phyloP scores from a whole-genome alignment of 2,113 vertebrate genomes.

The Tapirus terrestris region DNA sequence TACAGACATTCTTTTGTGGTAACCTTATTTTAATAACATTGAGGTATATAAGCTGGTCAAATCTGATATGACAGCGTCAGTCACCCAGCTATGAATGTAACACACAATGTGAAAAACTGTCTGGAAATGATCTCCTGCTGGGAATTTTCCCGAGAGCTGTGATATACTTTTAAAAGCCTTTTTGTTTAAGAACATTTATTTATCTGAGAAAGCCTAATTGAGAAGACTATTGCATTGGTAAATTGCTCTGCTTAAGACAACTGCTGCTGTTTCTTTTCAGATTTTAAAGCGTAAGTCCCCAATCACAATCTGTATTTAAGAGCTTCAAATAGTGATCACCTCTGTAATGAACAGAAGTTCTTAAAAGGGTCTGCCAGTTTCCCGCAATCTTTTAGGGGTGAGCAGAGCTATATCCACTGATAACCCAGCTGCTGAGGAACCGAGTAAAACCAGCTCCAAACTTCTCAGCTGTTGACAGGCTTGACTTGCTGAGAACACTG shows the following conservation, averaged over 20 bases:
- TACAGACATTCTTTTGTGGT: not conserved
- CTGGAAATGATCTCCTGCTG: constrained; percentile 43
- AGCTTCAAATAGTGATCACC: constrained; percentile 84
- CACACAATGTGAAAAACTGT: not conserved
- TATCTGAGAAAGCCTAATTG: constrained; percentile 80
- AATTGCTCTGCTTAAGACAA: constrained; percentile 73
- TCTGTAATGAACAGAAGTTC: constrained; percentile 83
- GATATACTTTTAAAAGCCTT: constrained; percentile 79
- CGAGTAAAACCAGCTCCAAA: constrained; percentile 89
- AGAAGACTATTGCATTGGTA: constrained; percentile 81
- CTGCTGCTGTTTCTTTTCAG: constrained; percentile 76
- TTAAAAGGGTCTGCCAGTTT: constrained; percentile 85
- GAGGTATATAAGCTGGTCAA: not conserved
- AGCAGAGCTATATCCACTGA: constrained; percentile 84
- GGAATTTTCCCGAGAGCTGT: constrained; percentile 73
- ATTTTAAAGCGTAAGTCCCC: constrained; percentile 75
- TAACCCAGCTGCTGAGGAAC: constrained; percentile 93
- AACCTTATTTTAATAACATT: not conserved
- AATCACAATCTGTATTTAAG: constrained; percentile 74
- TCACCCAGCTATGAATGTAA: constrained; percentile 1
- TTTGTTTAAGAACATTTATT: constrained; percentile 68
- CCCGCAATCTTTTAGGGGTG: constrained; percentile 74
- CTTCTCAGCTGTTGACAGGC: constrained; percentile 93
- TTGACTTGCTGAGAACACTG: constrained; percentile 92
- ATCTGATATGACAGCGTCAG: not conserved